phyloP scores from a whole-genome alignment of 1,140 invertebrate species.

The Aphelenchoides besseyi region DNA sequence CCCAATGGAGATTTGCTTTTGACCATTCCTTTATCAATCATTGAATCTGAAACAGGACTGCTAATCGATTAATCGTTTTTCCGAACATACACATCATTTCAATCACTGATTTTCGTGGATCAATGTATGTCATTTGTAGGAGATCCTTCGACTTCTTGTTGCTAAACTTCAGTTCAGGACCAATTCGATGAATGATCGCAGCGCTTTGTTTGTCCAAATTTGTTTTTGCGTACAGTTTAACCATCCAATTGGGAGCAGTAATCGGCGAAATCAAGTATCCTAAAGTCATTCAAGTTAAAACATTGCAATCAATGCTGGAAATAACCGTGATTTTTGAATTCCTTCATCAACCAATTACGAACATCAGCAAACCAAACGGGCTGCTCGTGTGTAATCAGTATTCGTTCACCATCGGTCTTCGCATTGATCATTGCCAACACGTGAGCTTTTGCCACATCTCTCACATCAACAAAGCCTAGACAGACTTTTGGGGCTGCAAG shows the following conservation, averaged over 20 bases:
- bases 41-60: no score
- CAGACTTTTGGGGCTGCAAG: constrained; percentile 35
- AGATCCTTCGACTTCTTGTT: constrained; percentile 42
- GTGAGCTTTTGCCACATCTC: constrained; percentile 68
- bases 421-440: constrained; percentile 66
- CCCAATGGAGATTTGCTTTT: background rate
- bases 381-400: constrained; percentile 61
- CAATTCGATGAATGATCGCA: constrained; percentile 34
- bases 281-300: background rate
- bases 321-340: constrained; percentile 40
- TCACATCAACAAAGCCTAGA: constrained; percentile 66
- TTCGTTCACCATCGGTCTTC: constrained; percentile 65
- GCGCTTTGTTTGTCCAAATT: constrained; percentile 23
- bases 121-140: constrained; percentile 40
- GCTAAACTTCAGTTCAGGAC: constrained; percentile 32
- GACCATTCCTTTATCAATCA: constrained; percentile 41
- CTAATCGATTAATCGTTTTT: no score
- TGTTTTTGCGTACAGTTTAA: constrained; percentile 37
- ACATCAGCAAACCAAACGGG: constrained; percentile 65
- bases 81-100: no score
- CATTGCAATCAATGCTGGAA: background rate
- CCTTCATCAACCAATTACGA: constrained; percentile 60
- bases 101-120: constrained; percentile 37
- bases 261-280: constrained; percentile 34
- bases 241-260: constrained; percentile 30